Evolutionary conservation across 2,888 invertebrate species (phyloP).

Genomic region (Phengaris alcon): DNA sequence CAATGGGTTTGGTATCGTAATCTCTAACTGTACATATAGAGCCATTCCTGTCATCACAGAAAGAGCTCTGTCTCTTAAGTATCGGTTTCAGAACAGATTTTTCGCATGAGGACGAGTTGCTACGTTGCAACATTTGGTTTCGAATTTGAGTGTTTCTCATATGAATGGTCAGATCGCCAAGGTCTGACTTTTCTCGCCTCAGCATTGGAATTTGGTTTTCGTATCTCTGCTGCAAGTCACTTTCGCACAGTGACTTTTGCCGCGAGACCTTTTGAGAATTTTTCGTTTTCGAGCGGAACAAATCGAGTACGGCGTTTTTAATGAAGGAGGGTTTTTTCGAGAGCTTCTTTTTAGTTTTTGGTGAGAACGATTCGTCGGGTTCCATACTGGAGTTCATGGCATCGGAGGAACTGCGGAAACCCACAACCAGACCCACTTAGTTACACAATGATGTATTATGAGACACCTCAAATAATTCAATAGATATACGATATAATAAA

Average conservation of each 20-base stretch:
- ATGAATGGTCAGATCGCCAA: constrained; percentile 65
- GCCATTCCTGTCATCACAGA: constrained; percentile 71
- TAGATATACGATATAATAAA: constrained; percentile 36
- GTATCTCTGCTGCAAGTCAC: constrained; percentile 69
- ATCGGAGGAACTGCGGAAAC: constrained; percentile 77
- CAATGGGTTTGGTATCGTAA: constrained; percentile 68
- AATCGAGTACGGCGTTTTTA: constrained; percentile 75
- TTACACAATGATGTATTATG: constrained; percentile 63
- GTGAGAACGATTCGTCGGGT: constrained; percentile 74
- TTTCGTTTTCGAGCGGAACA: constrained; percentile 77
- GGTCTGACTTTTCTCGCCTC: constrained; percentile 72
- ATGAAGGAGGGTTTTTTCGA: constrained; percentile 78
- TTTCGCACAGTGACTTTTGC: constrained; percentile 74
- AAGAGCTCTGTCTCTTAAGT: constrained; percentile 73
- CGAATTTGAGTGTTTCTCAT: constrained; percentile 69
- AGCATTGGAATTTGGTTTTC: constrained; percentile 59
- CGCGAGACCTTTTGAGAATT: constrained; percentile 71
- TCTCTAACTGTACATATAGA: constrained; percentile 71
- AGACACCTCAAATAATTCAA: constrained; percentile 62
- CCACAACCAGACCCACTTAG: constrained; percentile 78
- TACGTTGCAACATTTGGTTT: constrained; percentile 72
- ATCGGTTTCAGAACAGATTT: constrained; percentile 71
- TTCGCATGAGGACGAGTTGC: constrained; percentile 75
- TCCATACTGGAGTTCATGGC: constrained; percentile 75
- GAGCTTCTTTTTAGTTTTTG: constrained; percentile 79